Conservation (phyloP, 2,113 vertebrate species). For the Raja brachyura region DNA sequence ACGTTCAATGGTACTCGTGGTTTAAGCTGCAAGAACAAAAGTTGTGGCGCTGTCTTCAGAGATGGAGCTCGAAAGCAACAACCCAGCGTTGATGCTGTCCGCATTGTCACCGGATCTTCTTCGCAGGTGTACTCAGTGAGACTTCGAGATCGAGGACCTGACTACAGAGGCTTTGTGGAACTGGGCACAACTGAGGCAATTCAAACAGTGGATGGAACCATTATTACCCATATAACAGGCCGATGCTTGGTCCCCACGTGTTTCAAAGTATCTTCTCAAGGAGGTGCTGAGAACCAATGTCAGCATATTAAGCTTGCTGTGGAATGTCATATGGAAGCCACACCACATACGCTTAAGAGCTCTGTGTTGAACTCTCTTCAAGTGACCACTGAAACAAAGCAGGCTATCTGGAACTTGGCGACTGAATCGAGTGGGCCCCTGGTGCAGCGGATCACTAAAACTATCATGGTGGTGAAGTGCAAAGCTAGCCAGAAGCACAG, state of each 20-base stretch:
- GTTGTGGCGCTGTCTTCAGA: slow-evolving; percentile 74
- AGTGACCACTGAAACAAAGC: slow-evolving; percentile 59
- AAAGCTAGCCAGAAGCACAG: slow-evolving; percentile 63
- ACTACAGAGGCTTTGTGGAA: slow-evolving; percentile 74
- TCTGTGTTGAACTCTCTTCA: slow-evolving; percentile 64
- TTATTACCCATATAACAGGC: slow-evolving; percentile 72
- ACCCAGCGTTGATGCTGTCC: slow-evolving; percentile 63
- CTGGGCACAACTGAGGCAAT: slow-evolving; percentile 71
- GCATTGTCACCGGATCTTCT: slow-evolving; percentile 62
- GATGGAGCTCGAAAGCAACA: slow-evolving; percentile 53
- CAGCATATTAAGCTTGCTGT: slow-evolving; percentile 75
- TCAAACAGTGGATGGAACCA: slow-evolving; percentile 66
- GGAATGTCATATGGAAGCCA: slow-evolving; percentile 65
- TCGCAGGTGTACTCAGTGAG: slow-evolving; percentile 76
- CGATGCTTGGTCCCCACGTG: slow-evolving; percentile 74
- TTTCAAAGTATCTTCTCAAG: slow-evolving; percentile 50
- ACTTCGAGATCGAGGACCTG: slow-evolving; percentile 64
- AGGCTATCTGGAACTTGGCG: slow-evolving; percentile 78
- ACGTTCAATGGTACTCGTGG: slow-evolving; percentile 86
- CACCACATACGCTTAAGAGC: slow-evolving; percentile 76
- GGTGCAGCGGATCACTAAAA: slow-evolving; percentile 70
- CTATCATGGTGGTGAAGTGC: slow-evolving; percentile 75
- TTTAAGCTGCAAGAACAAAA: slow-evolving; percentile 90
- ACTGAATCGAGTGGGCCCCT: slow-evolving; percentile 74
- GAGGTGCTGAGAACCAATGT: slow-evolving; percentile 64